Evolutionary conservation across 2,888 invertebrate species (phyloP).

Genomic region (Dorcus hopei): DNA sequence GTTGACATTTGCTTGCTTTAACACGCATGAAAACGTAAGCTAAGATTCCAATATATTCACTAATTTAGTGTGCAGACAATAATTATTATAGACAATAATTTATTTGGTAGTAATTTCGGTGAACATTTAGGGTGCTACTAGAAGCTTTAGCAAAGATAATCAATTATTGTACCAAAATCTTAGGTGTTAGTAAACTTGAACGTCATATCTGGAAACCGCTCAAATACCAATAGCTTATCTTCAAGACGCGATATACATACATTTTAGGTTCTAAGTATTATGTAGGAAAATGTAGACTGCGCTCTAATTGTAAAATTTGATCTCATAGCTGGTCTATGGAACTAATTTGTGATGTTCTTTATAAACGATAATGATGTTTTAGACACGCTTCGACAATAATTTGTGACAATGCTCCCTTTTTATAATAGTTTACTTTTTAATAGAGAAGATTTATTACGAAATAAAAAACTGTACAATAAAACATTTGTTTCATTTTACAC

Average conservation of each 20-base stretch:
- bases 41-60: too few species aligned
- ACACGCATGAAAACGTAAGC: too few species aligned
- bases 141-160: constrained; percentile 44
- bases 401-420: constrained; percentile 35
- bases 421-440: constrained; percentile 28
- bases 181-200: constrained; percentile 21
- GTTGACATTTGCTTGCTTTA: too few species aligned
- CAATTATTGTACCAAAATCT: constrained; percentile 35
- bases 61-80: not conserved
- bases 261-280: not conserved
- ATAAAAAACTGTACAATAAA: constrained; percentile 15
- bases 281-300: constrained; percentile 4
- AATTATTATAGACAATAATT: constrained; percentile 1
- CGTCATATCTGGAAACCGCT: constrained; percentile 16
- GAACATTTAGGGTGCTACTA: constrained; percentile 34
- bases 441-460: constrained; percentile 16
- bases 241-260: constrained; percentile 4
- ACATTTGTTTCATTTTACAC: not conserved
- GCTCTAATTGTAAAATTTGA: constrained; percentile 15
- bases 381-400: constrained; percentile 38
- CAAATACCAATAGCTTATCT: constrained; percentile 16
- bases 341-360: constrained; percentile 35
- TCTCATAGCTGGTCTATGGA: constrained; percentile 36
- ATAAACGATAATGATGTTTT: constrained; percentile 18
- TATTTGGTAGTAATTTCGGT: constrained; percentile 11